These are phyloP conservation scores for Antitype chi DNA, from an alignment of 2,888 invertebrate species.

Conservation along the genomic window DNA sequence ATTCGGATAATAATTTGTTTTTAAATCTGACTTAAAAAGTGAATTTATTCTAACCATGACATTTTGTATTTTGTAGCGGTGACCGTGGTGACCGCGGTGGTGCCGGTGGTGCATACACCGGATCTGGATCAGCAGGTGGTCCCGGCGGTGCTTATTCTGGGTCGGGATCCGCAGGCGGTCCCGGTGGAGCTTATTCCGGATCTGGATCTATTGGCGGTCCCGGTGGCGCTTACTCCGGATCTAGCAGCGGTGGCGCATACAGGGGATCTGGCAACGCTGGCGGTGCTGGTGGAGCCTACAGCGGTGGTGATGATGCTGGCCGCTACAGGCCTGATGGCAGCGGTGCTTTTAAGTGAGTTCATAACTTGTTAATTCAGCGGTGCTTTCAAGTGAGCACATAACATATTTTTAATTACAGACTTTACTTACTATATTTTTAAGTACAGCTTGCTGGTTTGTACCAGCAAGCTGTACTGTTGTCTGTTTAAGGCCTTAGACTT, in stretches of 20 bases:
- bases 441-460: too few species aligned
- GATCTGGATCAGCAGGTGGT: constrained; percentile 73
- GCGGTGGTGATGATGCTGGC: constrained; percentile 67
- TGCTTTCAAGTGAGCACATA: constrained; percentile 66
- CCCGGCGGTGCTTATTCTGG: constrained; percentile 72
- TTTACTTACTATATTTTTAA: too few species aligned
- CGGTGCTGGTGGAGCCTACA: constrained; percentile 66
- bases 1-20: background rate
- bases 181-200: constrained; percentile 58
- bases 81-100: constrained; percentile 84
- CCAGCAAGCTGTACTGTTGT: background rate
- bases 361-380: constrained; percentile 51
- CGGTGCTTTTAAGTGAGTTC: constrained; percentile 70
- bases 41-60: background rate
- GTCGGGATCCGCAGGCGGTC: constrained; percentile 64
- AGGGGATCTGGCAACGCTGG: constrained; percentile 58
- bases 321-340: constrained; percentile 74
- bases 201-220: constrained; percentile 66
- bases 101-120: constrained; percentile 79
- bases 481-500: background rate
- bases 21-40: background rate
- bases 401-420: background rate
- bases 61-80: constrained; percentile 71
- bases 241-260: constrained; percentile 50
- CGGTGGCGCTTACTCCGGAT: constrained; percentile 63